Evolutionary conservation across 2,888 invertebrate genomes (phyloP), one percentile per base, ranked within the genome.

Genomic region (Anoplius nigerrimus): DNA sequence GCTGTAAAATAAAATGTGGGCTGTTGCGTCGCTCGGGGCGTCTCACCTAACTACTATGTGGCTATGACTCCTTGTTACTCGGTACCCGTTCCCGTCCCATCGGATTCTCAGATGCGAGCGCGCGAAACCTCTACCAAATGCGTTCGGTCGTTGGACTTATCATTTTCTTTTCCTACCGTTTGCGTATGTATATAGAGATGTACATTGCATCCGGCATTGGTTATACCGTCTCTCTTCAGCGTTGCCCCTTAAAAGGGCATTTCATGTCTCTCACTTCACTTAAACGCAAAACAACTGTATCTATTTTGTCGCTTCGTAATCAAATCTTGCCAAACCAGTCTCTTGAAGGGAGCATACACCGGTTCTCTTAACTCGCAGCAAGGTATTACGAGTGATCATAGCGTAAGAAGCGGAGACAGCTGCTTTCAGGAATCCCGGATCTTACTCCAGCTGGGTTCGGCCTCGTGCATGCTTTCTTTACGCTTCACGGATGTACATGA

Each of bases 1-100:
- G 82, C 82, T 80, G 75, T 69, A 57, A 83, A 81, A 83, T 83
- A 80, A 75, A 75, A 85, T 85, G 83, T 84, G 82, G 84, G 83
- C 82, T 84, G 82, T 82, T 78, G 83, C 80, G 77, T 85, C 76
- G 78, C 83, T 83, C 74, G 79, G 79, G 85, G 84, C 84, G 72
- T 66, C 66, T 69, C 81, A 69, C 76, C 75, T 71, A 69, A 75
- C 60, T 56, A 60, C 54, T 21, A 61, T 65, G 56, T 43, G 55
- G 16, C 24, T 34, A 45, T 27, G 5, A 4, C 48, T 8, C 48
- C 1, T 16, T 4, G 18, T 8, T 16, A 6, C 11, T 48, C 42
- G 42, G 16, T 48, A 2, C 4, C 27, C 27, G 27, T 27, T 6
- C 4, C 46, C 16, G 46, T 16, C 46, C n/a, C n/a, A n/a, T n/a